Evolutionary conservation across 2,113 vertebrate genomes (phyloP), one percentile per base, ranked within the genome.

Genomic region (Ptyas mucosa): DNA sequence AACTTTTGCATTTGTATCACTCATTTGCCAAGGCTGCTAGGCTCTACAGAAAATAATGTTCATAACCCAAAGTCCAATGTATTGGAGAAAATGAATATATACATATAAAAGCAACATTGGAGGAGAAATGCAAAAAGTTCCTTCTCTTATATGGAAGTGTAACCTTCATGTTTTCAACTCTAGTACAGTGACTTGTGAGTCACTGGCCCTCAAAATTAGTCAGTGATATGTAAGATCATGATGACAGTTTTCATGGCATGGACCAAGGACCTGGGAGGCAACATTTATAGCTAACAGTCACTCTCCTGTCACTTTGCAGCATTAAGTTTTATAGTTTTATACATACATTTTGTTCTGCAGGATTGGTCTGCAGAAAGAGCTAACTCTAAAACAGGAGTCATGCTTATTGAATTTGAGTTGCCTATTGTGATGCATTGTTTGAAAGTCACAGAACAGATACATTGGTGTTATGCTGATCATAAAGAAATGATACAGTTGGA

Each of bases 261-360:
- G 95, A 96, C 94, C 94, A 95, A 97, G 95, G 93, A 97, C 89
- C 95, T 95, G 91, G 93, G 96, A 95, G 93, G 96, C 97, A 97
- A 61, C 15, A 96, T 93, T 96, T 96, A 94, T 94, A 93, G 95
- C 90, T 95, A 96, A 95, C n/a, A 75, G 75, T 96, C 95, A 94
- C 91, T 95, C 96, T 90, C 94, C 97, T 96, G 95, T 97, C 93
- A 94, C 92, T 95, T 96, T 97, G 94, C 89, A 96, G 55, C 94
- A 95, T 97, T 96, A 97, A 95, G 93, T 97, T 94, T 93, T 91
- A 96, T 96, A 95, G 92, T 95, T 91, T 57, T 96, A 94, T 96
- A 96, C 91, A 96, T 94, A 88, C 96, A 93, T 49, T 95, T 91
- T 81, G 91, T 90, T 95, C n/a, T 87, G 96, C 75, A 75, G 92